Base-by-base conservation (phyloP, 2,113 vertebrate genomes). In the Otis tarda region DNA sequence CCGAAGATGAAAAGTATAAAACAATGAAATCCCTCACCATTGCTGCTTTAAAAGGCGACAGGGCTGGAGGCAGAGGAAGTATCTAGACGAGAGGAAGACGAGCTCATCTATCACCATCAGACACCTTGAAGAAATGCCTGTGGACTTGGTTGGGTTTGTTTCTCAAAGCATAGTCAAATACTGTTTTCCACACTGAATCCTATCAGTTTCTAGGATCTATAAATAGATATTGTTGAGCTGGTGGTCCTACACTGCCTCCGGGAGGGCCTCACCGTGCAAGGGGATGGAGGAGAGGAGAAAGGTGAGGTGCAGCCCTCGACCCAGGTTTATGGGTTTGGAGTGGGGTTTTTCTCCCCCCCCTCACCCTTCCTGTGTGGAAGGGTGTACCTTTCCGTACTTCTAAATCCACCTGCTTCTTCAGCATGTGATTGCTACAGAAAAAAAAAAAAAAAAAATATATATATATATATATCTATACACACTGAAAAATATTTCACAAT, bases 1-100 rank as follows among this genome's bases (percentile, higher is more conserved):
- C 33, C 2, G 3, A 75, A 63, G 64, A 90, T 78, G 90, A 78
- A 78, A 92, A 95, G 86, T 91, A 90, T 87, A 87, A 96, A 90
- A 78, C 67, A 83, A 83, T 65, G 80, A 94, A 94, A 95, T 71
- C 43, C 23, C 17, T 22, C 41, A 43, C 50, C 65, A 47, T 0
- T 35, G 55, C 75, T 67, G 49, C 68, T 91, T 93, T 91, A 63
- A 78, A 81, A 90, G 61, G 75, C 1, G 1, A n/a, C 68, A 35
- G 45, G 56, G 74, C 88, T 93, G 74, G 56, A 96, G 75, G 83
- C 85, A 80, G 59, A 89, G 78, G 63, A 92, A 91, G 43, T 55
- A 75, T 6, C 4, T 30, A 65, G 74, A 61, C 4, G 53, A 88
- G 64, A 27, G 39, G 60, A 92, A 89, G 83, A 92, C 41, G 30